A percentile compares a stretch with the other conserved stretches of the same genome.
Evolutionary conservation across 2,113 vertebrate species (phyloP).

Genomic region (Nycticebus coucang): DNA sequence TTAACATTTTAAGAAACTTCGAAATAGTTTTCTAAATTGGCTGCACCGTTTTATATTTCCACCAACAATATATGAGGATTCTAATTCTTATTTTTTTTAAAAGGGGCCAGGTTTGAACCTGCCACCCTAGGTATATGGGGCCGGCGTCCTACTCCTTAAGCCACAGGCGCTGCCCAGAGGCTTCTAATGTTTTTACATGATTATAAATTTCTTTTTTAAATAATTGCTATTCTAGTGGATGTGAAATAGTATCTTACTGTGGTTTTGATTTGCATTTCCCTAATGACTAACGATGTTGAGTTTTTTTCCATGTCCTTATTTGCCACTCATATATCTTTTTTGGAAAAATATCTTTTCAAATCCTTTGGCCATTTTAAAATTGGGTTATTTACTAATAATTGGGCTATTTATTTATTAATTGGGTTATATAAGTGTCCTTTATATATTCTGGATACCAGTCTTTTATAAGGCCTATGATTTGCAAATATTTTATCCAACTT

Average conservation of each 20-base stretch:
- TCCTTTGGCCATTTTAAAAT: background rate
- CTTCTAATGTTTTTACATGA: background rate
- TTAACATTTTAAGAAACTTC: background rate
- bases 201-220: background rate
- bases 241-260: background rate
- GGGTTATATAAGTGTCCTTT: background rate
- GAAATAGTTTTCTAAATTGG: background rate
- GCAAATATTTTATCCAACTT: background rate
- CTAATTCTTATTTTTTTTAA: background rate
- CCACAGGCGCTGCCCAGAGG: background rate
- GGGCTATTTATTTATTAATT: background rate
- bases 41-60: background rate
- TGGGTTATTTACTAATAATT: background rate
- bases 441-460: background rate
- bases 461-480: background rate
- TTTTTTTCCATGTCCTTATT: background rate
- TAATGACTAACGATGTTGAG: background rate
- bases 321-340: background rate
- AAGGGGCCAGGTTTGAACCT: too few relatives aligned
- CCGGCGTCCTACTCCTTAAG: too few relatives aligned
- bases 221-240: background rate
- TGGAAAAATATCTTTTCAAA: background rate
- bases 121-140: too few relatives aligned
- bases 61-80: background rate
- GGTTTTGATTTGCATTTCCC: conserved; percentile 8